These are phyloP conservation scores for Cantharis lateralis DNA, from an alignment of 2,888 invertebrate genomes.

Conservation along the genomic window DNA sequence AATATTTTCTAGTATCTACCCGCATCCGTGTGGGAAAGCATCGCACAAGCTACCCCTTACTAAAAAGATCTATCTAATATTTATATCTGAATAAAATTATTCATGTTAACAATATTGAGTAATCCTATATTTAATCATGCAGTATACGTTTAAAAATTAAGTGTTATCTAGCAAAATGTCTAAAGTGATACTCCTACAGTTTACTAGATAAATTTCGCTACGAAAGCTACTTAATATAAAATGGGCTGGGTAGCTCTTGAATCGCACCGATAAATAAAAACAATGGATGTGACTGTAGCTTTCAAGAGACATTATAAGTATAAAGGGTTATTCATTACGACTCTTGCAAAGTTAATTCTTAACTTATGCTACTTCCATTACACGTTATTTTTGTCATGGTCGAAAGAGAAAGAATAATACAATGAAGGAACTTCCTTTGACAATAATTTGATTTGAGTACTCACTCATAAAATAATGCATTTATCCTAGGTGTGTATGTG, in stretches of 20 bases:
- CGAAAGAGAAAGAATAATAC: neutral
- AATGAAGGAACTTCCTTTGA: neutral
- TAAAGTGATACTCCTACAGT: neutral
- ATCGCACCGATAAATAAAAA: constrained; percentile 22
- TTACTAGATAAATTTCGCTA: neutral
- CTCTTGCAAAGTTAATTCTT: neutral
- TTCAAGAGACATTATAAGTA: constrained; percentile 14
- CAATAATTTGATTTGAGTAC: neutral
- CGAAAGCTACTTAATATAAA: neutral
- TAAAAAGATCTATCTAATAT: too few species aligned
- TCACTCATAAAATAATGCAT: neutral
- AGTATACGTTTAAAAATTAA: neutral
- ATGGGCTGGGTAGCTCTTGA: constrained; percentile 19
- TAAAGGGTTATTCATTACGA: constrained; percentile 19
- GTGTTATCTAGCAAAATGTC: neutral
- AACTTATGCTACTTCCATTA: neutral
- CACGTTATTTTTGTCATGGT: neutral
- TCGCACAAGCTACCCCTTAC: too few species aligned
- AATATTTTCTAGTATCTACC: too few species aligned
- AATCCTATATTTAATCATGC: neutral
- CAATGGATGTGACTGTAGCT: constrained; percentile 15
- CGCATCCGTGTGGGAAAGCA: too few species aligned
- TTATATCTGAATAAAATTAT: neutral
- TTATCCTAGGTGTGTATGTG: neutral
- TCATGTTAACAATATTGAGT: neutral